Conservation (phyloP, 2,888 invertebrate species). For the Drosophila lutescens region DNA sequence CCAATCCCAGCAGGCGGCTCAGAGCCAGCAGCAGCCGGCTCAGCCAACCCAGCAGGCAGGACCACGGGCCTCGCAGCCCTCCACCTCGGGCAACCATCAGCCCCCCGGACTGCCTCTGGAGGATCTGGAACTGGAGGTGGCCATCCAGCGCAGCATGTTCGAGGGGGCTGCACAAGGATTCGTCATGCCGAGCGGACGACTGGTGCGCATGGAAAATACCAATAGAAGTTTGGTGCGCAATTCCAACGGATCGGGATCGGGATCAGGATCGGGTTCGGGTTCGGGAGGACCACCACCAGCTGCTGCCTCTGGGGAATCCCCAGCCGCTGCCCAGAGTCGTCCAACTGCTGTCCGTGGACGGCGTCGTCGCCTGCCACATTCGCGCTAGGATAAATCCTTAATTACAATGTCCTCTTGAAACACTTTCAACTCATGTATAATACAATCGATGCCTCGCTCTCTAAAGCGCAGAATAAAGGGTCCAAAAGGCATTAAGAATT, state of each 20-base stretch:
- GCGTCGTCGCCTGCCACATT: background rate
- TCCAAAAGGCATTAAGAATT: conserved; percentile 71
- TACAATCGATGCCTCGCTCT: background rate
- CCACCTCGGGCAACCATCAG: background rate
- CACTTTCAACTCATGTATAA: conserved; percentile 6
- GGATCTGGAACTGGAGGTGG: conserved; percentile 43
- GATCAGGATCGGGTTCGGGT: too few relatives aligned
- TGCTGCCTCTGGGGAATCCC: background rate
- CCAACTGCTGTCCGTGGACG: background rate
- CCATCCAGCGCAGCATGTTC: conserved; percentile 55
- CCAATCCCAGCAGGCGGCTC: background rate
- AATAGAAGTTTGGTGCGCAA: background rate
- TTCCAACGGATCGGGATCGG: background rate
- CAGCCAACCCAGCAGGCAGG: background rate
- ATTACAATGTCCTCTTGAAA: background rate
- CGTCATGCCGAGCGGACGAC: background rate
- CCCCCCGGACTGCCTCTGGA: background rate
- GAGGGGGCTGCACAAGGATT: background rate
- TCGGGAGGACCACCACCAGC: background rate
- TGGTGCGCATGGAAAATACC: background rate
- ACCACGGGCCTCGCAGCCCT: background rate
- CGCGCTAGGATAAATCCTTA: background rate
- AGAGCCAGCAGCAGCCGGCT: background rate
- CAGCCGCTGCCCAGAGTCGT: background rate
- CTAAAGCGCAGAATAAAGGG: conserved; percentile 18